Evolutionary conservation across 2,113 vertebrate genomes (phyloP).

Genomic region (Theristicus caerulescens): DNA sequence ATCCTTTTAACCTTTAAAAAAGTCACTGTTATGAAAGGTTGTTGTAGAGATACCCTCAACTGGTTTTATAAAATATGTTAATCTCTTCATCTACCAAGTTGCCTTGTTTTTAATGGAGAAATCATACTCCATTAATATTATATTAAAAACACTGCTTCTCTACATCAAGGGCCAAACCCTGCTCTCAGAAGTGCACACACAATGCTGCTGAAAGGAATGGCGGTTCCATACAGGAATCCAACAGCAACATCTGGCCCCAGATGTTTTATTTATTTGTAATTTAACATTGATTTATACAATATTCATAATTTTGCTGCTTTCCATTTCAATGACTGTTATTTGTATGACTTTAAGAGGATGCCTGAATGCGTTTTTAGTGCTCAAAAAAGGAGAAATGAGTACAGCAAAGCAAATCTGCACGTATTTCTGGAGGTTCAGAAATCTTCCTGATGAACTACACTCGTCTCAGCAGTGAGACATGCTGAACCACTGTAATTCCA

Average conservation of each 20-base stretch:
- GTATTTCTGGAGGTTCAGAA: background rate
- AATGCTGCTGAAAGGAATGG: background rate
- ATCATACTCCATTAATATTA: conserved; percentile 30
- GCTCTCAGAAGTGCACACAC: background rate
- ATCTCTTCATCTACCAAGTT: background rate
- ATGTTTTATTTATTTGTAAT: conserved; percentile 62
- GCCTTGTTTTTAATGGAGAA: conserved; percentile 22
- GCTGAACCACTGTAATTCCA: background rate
- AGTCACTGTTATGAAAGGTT: background rate
- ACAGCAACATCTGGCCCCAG: conserved; percentile 60
- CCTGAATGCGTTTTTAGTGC: background rate
- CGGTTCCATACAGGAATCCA: background rate
- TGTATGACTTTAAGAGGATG: conserved; percentile 34
- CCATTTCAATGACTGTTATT: conserved; percentile 62
- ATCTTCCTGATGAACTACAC: background rate
- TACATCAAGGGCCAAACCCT: conserved; percentile 12
- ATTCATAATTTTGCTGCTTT: conserved; percentile 64
- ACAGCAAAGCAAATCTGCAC: background rate
- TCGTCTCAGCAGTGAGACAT: background rate
- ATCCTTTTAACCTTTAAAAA: background rate
- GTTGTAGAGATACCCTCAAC: background rate
- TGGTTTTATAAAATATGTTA: conserved; percentile 15
- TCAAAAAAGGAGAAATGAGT: conserved; percentile 19
- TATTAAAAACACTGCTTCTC: conserved; percentile 3
- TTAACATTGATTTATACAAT: conserved; percentile 53